A percentile compares a stretch with the other conserved stretches of the same genome.
Conservation (phyloP, 2,888 invertebrate genomes). For the Pyrrhosoma nymphula region DNA sequence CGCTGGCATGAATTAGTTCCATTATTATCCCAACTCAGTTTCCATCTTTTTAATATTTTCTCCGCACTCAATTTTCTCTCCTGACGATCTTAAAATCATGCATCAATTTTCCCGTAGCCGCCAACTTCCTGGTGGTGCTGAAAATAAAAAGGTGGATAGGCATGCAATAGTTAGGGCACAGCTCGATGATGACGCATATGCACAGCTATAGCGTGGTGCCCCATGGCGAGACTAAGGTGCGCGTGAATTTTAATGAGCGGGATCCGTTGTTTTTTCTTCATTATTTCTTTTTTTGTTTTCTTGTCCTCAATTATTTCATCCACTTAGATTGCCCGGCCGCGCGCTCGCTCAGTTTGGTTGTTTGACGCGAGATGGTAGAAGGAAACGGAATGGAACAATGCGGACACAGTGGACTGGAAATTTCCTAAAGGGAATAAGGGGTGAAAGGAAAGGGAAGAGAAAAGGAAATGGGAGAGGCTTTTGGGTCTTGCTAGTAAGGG, state of each 20-base stretch:
- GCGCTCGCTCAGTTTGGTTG: background rate
- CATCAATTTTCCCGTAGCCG: background rate
- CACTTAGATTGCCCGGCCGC: constrained; percentile 32
- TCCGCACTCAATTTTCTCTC: background rate
- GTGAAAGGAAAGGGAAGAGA: background rate
- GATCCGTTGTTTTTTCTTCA: background rate
- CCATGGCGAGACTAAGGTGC: background rate
- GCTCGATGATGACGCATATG: background rate
- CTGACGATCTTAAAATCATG: background rate
- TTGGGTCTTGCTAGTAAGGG: background rate
- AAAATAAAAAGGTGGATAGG: background rate
- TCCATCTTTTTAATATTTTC: background rate
- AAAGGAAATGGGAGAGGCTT: constrained; percentile 28
- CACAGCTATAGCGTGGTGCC: background rate
- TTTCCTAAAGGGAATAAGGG: constrained; percentile 27
- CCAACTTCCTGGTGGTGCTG: too few relatives aligned
- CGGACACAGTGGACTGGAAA: constrained; percentile 56
- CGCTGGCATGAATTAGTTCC: too few relatives aligned
- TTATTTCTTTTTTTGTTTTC: background rate
- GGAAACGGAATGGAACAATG: constrained; percentile 51
- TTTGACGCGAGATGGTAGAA: constrained; percentile 38
- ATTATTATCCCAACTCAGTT: too few relatives aligned
- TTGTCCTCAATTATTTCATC: background rate
- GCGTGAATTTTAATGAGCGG: background rate
- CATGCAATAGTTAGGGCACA: background rate